Base-by-base conservation (phyloP, 2,888 invertebrate species). In the Dicyrtomina minuta region DNA sequence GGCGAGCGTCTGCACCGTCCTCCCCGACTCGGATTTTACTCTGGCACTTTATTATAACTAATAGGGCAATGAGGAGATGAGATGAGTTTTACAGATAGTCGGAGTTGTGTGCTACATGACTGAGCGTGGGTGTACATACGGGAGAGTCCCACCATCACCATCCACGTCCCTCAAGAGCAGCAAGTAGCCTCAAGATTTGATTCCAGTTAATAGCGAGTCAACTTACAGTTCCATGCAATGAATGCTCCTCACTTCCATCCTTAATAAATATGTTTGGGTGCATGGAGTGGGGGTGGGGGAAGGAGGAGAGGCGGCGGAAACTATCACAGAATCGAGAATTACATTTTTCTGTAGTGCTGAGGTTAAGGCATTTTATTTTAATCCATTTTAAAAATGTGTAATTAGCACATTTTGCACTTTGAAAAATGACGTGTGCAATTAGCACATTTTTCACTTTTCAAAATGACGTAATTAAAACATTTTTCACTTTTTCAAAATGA, bases 31-130 rank as follows among this genome's bases (percentile, higher is more conserved):
- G 8, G 46, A 62, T 26, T 46, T 26, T 49, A 62, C 43, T 46
- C n/a, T 64, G 22, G 51, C 64, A 51, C 51, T 64, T 51, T 64
- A 64, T 64, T 51, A 64, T 64, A 51, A 64, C 64, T 64, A 53
- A 51, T 64, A 53, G 53, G 64, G 64, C 64, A 64, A 64, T 53
- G 64, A 64, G 64, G 39, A 64, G 20, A 51, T 49, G 39, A 64
- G 64, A 51, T 64, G 51, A 64, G 64, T 27, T 62, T 49, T 39
- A 6, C 33, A 33, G 33, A 33, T 33, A 33, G 33, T 33, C 33
- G 4, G 4, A 33, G 8, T 8, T 33, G 8, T 33, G 33, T 8
- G 8, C 33, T n/a, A n/a, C n/a, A n/a, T n/a, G n/a, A n/a, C n/a
- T n/a, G n/a, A n/a, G n/a, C n/a, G n/a, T n/a, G n/a, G n/a, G n/a